phyloP scores from a whole-genome alignment of 2,113 vertebrate species.

The Hyla sarda region DNA sequence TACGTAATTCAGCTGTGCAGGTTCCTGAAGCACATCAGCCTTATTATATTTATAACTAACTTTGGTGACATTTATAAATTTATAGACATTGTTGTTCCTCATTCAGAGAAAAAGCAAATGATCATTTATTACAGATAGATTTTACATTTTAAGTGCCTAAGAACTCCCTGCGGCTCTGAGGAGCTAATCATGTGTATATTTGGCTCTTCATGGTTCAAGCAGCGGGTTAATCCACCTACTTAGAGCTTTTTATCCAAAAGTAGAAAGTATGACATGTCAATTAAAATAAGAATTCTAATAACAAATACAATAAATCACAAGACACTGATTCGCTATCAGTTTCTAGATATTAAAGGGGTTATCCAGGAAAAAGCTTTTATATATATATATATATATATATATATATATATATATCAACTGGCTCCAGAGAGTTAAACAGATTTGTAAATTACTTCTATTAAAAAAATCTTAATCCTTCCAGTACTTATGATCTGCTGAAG shows the following conservation, averaged over 20 bases:
- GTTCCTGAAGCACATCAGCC: not conserved
- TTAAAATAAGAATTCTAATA: not conserved
- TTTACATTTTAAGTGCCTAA: not conserved
- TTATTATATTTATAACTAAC: not conserved
- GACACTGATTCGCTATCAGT: not conserved
- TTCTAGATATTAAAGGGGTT: not conserved
- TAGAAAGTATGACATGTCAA: not conserved
- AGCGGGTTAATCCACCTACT: not conserved
- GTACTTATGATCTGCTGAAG: no score
- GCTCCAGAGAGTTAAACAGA: no score
- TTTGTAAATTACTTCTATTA: no score
- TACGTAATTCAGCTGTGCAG: not conserved
- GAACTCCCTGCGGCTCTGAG: not conserved
- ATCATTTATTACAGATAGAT: not conserved
- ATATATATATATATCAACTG: no score
- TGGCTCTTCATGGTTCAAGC: not conserved
- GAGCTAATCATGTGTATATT: conserved; percentile 3
- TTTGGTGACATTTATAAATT: not conserved
- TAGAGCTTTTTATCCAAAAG: not conserved
- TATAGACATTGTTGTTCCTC: not conserved
- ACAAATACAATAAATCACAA: not conserved
- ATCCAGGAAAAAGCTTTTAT: no score
- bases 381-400: no score
- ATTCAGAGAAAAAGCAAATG: not conserved
- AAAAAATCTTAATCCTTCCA: no score